Percentiles rank a stretch among this genome's conserved stretches.
Evolutionary conservation across 2,888 invertebrate genomes (phyloP).

Genomic region (Sesia bembeciformis): DNA sequence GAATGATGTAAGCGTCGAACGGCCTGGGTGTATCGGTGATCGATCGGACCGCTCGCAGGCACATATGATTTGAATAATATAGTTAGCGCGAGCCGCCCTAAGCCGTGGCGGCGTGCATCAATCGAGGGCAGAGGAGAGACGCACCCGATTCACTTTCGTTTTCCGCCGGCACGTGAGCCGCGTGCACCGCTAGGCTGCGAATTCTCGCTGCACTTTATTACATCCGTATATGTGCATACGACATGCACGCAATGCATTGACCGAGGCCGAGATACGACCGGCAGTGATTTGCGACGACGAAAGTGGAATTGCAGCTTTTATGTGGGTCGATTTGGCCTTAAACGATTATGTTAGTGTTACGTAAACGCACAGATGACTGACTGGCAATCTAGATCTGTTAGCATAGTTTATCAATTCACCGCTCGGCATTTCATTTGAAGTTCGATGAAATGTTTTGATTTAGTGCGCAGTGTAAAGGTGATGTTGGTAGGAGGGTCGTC

Average conservation of each 20-base stretch:
- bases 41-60: conserved; percentile 3
- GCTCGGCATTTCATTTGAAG: not conserved
- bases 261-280: conserved; percentile 68
- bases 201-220: conserved; percentile 68
- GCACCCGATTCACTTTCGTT: conserved; percentile 68
- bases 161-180: conserved; percentile 63
- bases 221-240: conserved; percentile 70
- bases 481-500: conserved; percentile 38
- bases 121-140: conserved; percentile 56
- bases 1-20: too few species aligned
- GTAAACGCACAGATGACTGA: conserved; percentile 20
- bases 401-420: not conserved
- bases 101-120: conserved; percentile 44
- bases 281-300: conserved; percentile 71
- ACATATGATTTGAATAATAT: conserved; percentile 63
- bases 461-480: not conserved
- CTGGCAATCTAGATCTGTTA: not conserved
- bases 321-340: conserved; percentile 61
- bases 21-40: not conserved
- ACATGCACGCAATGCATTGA: conserved; percentile 68
- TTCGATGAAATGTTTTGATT: not conserved
- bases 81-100: conserved; percentile 58
- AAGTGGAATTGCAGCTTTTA: conserved; percentile 73
- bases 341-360: conserved; percentile 57
- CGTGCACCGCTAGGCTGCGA: conserved; percentile 60